phyloP scores from a whole-genome alignment of 1,140 invertebrate genomes.

The Batillaria attramentaria region DNA sequence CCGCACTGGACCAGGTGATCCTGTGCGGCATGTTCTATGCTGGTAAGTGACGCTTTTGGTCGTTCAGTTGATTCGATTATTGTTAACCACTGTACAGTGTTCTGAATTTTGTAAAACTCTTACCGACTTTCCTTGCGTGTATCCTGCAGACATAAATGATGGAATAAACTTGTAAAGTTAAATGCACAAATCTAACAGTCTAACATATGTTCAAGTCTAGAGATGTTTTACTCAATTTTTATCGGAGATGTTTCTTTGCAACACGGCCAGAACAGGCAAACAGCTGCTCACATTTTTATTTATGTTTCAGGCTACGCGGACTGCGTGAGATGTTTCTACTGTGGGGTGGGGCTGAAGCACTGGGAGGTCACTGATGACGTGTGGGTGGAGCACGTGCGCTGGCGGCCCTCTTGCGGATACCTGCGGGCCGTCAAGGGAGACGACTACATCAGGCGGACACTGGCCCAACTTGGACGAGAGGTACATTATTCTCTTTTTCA shows the following conservation, averaged over 20 bases:
- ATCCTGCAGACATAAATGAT: too few species aligned
- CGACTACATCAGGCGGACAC: slow-evolving; percentile 73
- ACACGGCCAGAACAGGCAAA: neutral
- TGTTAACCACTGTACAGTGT: neutral
- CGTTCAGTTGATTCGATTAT: neutral
- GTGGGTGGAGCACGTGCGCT: slow-evolving; percentile 90
- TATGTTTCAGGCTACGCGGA: slow-evolving; percentile 82
- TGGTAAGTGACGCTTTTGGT: too few species aligned
- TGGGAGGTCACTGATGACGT: slow-evolving; percentile 90
- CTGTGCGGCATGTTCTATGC: slow-evolving; percentile 29
- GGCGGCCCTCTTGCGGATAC: slow-evolving; percentile 86
- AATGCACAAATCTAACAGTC: too few species aligned
- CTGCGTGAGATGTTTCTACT: slow-evolving; percentile 88
- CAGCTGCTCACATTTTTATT: neutral
- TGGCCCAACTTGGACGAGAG: neutral
- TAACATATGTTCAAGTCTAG: too few species aligned
- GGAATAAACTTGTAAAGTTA: too few species aligned
- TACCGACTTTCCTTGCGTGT: too few species aligned
- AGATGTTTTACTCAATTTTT: too few species aligned
- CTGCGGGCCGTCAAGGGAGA: slow-evolving; percentile 83
- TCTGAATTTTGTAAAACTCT: neutral
- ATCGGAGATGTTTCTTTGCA: too few species aligned
- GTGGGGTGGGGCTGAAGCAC: slow-evolving; percentile 87
- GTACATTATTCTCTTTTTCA: too few species aligned
- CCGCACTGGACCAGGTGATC: slow-evolving; percentile 11